A percentile compares a stretch with the other conserved stretches of the same genome.
Evolutionary conservation across 2,113 vertebrate species (phyloP).

Genomic region (Albula glossodonta): DNA sequence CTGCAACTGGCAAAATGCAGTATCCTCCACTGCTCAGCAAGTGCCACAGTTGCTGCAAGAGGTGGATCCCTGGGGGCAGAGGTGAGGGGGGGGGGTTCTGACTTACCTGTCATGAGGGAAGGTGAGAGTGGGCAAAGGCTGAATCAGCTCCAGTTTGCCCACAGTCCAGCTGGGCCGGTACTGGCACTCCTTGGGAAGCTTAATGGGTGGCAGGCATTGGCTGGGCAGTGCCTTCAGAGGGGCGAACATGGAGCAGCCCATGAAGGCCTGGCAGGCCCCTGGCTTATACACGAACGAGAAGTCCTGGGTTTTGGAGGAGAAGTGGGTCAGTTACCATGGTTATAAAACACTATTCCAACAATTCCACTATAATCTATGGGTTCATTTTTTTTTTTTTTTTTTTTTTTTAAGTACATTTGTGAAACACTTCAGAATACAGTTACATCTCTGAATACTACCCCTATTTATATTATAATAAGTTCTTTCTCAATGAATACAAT

Average conservation of each 20-base stretch:
- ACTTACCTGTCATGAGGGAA: conserved; percentile 89
- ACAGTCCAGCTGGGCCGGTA: conserved; percentile 92
- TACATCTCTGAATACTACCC: no score
- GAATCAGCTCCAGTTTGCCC: conserved; percentile 88
- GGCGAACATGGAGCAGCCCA: conserved; percentile 96
- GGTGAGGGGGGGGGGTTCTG: neutral
- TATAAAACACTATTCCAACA: no score
- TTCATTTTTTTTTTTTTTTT: no score
- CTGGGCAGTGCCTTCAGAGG: conserved; percentile 91
- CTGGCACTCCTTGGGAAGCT: conserved; percentile 87
- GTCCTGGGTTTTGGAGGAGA: conserved; percentile 68
- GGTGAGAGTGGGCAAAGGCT: conserved; percentile 79
- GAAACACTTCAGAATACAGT: no score
- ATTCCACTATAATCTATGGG: no score
- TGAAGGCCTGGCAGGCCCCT: conserved; percentile 85
- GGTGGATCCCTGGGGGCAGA: neutral
- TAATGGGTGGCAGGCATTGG: conserved; percentile 87
- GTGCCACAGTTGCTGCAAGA: neutral
- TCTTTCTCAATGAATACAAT: no score
- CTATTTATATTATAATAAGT: no score
- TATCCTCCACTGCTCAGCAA: no score
- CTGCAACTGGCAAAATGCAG: neutral
- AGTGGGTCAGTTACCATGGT: neutral
- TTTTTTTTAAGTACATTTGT: no score
- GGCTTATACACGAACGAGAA: conserved; percentile 94